These are phyloP conservation scores for Phalacrocorax brasilianus DNA, from an alignment of 2,113 vertebrate genomes.

Conservation along the genomic window DNA sequence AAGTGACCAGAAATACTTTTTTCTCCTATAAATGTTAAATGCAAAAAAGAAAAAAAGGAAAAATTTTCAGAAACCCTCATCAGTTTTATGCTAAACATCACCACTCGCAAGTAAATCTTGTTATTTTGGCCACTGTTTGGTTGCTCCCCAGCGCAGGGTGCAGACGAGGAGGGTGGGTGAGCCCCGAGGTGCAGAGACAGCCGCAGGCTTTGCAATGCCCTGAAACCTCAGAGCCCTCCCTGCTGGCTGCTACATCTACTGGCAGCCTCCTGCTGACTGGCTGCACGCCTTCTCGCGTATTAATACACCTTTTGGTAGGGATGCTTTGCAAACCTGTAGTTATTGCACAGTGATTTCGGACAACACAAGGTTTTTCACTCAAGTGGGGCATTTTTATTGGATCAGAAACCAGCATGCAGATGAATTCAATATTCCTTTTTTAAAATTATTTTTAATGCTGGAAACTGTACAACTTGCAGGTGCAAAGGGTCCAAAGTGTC, in stretches of 20 bases:
- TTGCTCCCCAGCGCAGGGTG: neutral
- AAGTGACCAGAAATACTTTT: neutral
- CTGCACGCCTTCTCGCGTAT: neutral
- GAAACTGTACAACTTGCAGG: neutral
- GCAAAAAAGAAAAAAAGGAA: neutral
- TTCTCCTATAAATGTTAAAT: neutral
- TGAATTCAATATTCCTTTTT: neutral
- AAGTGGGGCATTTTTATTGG: neutral
- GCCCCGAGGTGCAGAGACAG: neutral
- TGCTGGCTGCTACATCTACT: neutral
- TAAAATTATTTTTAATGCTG: neutral
- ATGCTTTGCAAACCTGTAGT: neutral
- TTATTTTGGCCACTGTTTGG: neutral
- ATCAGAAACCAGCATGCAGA: neutral
- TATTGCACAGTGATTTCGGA: neutral
- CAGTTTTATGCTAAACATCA: neutral
- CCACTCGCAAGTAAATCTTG: neutral
- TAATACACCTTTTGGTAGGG: neutral
- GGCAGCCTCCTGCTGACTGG: neutral
- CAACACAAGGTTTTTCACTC: neutral
- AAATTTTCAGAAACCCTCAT: neutral
- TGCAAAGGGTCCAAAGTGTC: neutral
- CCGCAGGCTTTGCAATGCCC: neutral
- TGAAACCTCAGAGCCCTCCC: neutral
- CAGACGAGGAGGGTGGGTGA: accelerated